phyloP scores from a whole-genome alignment of 1,140 invertebrate species.

The Matsumurasca onukii region DNA sequence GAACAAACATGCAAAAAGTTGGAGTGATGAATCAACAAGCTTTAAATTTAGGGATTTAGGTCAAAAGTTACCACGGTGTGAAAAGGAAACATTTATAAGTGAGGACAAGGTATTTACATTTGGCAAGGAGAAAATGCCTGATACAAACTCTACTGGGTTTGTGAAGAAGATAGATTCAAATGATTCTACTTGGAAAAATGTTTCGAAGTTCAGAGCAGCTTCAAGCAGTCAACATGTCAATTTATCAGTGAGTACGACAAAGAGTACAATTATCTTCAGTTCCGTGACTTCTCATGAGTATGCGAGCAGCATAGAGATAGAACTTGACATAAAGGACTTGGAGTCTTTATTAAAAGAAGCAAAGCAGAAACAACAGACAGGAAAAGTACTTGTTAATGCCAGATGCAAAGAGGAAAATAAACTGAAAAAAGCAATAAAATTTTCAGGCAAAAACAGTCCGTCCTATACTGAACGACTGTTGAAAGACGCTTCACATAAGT shows the following conservation, averaged over 20 bases:
- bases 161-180: slow-evolving; percentile 7
- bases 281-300: not conserved
- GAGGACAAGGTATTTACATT: too few relatives aligned
- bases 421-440: not conserved
- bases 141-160: not conserved
- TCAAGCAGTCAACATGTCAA: not conserved
- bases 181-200: slow-evolving; percentile 8
- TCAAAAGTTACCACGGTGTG: too few relatives aligned
- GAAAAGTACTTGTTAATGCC: not conserved
- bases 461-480: slow-evolving; percentile 11
- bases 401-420: not conserved
- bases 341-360: slow-evolving; percentile 20
- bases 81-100: too few relatives aligned
- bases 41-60: not conserved
- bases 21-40: slow-evolving; percentile 3
- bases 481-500: not conserved
- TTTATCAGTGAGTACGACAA: not conserved
- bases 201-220: not conserved
- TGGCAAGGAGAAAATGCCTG: too few relatives aligned
- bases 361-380: not conserved
- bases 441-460: slow-evolving; percentile 5
- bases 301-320: slow-evolving; percentile 13
- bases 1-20: not conserved
- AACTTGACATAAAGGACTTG: slow-evolving; percentile 12
- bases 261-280: not conserved